Evolutionary conservation across 2,113 vertebrate genomes (phyloP), one percentile per base, ranked within the genome.

Genomic region (Orycteropus afer): DNA sequence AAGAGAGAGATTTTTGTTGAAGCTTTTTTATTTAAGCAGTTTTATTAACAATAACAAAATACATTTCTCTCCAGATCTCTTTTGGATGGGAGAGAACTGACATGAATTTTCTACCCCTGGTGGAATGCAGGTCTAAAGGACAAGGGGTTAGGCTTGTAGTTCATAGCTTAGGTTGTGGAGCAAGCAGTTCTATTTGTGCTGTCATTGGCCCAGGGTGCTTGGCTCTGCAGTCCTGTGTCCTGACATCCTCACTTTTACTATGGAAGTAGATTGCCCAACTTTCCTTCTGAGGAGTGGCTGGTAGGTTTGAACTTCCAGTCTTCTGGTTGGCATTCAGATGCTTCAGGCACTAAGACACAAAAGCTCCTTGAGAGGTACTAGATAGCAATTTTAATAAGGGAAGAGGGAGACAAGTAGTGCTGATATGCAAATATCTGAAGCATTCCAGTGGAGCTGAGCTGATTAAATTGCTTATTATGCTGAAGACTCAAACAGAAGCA

Each of bases 381-480:
- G 89, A 86, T 91, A 89, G 34, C 93, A 94, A 78, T 91, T 93
- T 96, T 95, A 94, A 95, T 96, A 96, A 88, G 49, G 37, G 87
- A 77, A 71, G 59, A 59, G 42, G 71, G 42, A 87, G 80, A 53
- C 27, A 80, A 88, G 81, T 12, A 67, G 73, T 34, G 77, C 49
- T 92, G 87, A 90, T 92, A 90, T 91, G 97, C 93, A 96, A 96
- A 97, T 79, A 78, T 85, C 40, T 91, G 79, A 92, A 84, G 55
- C 77, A 27, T 96, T 89, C 73, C 69, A 74, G 25, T 71, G 67
- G 49, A 71, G 77, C 77, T 65, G 85, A 94, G 86, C 83, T 90
- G 93, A 92, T 96, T 97, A 96, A 87, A 87, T 94, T 88, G 90
- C 88, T 96, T 94, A 86, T 97, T 94, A 95, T 88, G 87, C 84